Base-by-base conservation (phyloP, 2,888 invertebrate species). In the Noctua comes region DNA sequence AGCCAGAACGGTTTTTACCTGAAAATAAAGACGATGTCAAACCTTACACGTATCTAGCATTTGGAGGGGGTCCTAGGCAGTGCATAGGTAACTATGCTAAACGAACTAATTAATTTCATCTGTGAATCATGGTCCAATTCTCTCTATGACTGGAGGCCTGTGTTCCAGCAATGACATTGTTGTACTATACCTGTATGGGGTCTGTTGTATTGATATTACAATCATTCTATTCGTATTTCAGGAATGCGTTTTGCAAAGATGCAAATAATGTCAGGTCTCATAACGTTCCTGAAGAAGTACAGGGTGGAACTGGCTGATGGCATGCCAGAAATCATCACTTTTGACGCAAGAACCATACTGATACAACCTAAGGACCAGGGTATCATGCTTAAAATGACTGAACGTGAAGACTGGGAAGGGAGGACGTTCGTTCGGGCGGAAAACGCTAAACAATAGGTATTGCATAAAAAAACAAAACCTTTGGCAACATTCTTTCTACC, bases 241-340 rank as follows among this genome's bases (percentile, higher is more conserved):
- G 66, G 66, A 66, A 66, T 66, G 66, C 66, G 43, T n/a, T 66
- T 66, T 3, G 66, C 66, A 43, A 66, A 43, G 43, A 66, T 66
- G 66, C 66, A 66, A 40, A 18, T 48, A 13, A 31, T 68, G 93
- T 94, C 82, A 79, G 68, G 68, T 46, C 80, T 91, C 7, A 69
- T 95, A 6, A 31, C 65, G 81, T 36, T 93, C 27, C 78, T 93
- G 79, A 92, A 88, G 82, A 90, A 89, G 18, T 66, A 66, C 46
- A 66, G 66, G 3, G 43, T 66, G 16, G 66, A 66, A 43, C 16
- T 66, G 18, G 43, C 66, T 66, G 43, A 66, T 43, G 66, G 36
- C 18, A 66, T 66, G 66, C 3, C n/a, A 10, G 3, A 66, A 18
- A 66, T n/a, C 16, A n/a, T 66, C 43, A 66, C 66, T 1, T 66